A percentile compares a stretch with the other conserved stretches of the same genome.
Conservation (phyloP, 2,113 vertebrate genomes). For the Oncorhynchus keta region DNA sequence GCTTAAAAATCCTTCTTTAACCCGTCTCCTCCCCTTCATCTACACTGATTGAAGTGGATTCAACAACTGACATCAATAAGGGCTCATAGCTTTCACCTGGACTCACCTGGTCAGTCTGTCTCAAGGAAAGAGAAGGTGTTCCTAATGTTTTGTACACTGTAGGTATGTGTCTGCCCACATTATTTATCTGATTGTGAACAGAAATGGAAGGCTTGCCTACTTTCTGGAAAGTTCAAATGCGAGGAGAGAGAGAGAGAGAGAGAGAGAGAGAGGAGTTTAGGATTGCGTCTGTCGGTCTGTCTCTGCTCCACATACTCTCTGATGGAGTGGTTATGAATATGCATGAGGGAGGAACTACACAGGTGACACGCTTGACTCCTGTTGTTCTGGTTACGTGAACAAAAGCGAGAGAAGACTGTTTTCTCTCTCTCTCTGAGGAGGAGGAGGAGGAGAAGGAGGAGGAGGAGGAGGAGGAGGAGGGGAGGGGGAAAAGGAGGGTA, state of each 20-base stretch:
- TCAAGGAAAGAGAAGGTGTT: no score
- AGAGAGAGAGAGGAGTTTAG: background rate
- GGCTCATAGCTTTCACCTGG: no score
- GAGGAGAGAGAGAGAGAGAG: constrained; percentile 13
- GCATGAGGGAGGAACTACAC: constrained; percentile 66
- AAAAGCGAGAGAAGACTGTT: constrained; percentile 53
- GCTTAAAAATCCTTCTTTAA: no score
- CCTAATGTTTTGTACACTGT: background rate
- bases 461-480: constrained; percentile 39
- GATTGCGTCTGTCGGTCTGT: constrained; percentile 43
- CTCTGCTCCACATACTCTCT: constrained; percentile 41
- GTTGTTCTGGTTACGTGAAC: constrained; percentile 61
- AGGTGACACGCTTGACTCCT: constrained; percentile 75
- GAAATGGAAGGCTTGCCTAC: constrained; percentile 42
- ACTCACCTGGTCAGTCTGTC: no score
- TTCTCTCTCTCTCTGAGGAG: constrained; percentile 40
- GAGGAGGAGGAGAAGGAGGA: constrained; percentile 48
- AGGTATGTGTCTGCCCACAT: constrained; percentile 5
- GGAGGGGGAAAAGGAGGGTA: constrained; percentile 21
- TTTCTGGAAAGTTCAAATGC: constrained; percentile 59
- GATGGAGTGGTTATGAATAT: constrained; percentile 71
- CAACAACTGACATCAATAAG: no score
- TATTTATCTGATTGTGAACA: constrained; percentile 32
- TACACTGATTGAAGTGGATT: no score
- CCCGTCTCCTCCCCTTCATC: no score